These are phyloP conservation scores for Oreocharis arfaki DNA, from an alignment of 2,113 vertebrate genomes.

Conservation along the genomic window DNA sequence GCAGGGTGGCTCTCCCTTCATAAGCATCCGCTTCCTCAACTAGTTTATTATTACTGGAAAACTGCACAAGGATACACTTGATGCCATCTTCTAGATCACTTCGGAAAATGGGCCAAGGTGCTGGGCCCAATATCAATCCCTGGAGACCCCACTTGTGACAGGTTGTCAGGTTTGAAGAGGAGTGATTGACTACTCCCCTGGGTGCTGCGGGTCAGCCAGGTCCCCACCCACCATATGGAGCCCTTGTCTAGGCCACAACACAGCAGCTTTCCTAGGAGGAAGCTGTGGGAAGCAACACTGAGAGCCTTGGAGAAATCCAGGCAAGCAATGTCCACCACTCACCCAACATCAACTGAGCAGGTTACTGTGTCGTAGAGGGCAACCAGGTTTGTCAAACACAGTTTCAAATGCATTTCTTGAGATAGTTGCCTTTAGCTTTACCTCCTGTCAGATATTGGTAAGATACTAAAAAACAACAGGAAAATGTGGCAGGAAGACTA, in stretches of 20 bases:
- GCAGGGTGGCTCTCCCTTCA: neutral
- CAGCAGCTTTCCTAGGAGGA: neutral
- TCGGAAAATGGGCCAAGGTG: neutral
- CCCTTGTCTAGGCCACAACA: no score
- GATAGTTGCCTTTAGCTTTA: accelerated
- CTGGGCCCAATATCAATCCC: neutral
- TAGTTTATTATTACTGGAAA: neutral
- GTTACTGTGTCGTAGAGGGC: neutral
- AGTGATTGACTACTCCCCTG: neutral
- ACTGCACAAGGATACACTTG: neutral
- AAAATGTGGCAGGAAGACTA: neutral
- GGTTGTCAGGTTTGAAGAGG: neutral
- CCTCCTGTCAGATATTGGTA: neutral
- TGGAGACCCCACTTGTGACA: neutral
- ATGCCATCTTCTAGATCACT: neutral
- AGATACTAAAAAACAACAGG: neutral
- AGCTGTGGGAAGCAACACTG: neutral
- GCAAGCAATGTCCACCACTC: neutral
- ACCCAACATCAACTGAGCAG: neutral
- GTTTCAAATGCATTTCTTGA: neutral
- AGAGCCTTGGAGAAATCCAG: neutral
- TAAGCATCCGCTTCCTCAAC: neutral
- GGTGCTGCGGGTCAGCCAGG: neutral
- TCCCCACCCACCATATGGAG: neutral
- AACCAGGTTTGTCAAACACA: neutral